phyloP scores from a whole-genome alignment of 1,140 invertebrate genomes.

The Kradibia gibbosae region DNA sequence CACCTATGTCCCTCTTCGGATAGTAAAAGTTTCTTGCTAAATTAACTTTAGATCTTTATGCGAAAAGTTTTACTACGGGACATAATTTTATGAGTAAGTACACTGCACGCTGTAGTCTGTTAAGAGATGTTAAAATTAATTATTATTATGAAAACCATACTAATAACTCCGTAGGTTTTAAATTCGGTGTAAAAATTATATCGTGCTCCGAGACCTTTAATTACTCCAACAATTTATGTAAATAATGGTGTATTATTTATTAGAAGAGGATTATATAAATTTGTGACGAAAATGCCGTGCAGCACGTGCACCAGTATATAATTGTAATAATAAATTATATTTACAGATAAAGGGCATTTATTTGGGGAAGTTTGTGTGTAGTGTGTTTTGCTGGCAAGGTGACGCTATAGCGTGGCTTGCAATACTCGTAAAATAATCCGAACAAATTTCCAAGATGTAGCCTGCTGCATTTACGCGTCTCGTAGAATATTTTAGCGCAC shows the following conservation, averaged over 20 bases:
- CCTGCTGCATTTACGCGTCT: neutral
- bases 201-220: neutral
- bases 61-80: constrained; percentile 47
- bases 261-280: neutral
- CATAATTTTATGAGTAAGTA: constrained; percentile 49
- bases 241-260: constrained; percentile 16
- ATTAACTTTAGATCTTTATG: constrained; percentile 51
- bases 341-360: neutral
- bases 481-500: neutral
- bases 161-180: constrained; percentile 21
- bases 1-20: constrained; percentile 37
- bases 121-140: constrained; percentile 37
- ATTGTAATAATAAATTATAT: neutral
- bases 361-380: neutral
- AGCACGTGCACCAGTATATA: neutral
- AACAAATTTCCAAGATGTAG: neutral
- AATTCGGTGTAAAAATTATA: constrained; percentile 7
- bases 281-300: neutral
- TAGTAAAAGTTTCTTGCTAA: constrained; percentile 47
- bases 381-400: neutral
- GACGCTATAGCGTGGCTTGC: neutral
- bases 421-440: neutral
- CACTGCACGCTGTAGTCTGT: neutral
- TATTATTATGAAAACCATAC: constrained; percentile 41
- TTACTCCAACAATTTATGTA: neutral